phyloP scores from a whole-genome alignment of 1,140 invertebrate genomes.

The Onthophagus taurus region DNA sequence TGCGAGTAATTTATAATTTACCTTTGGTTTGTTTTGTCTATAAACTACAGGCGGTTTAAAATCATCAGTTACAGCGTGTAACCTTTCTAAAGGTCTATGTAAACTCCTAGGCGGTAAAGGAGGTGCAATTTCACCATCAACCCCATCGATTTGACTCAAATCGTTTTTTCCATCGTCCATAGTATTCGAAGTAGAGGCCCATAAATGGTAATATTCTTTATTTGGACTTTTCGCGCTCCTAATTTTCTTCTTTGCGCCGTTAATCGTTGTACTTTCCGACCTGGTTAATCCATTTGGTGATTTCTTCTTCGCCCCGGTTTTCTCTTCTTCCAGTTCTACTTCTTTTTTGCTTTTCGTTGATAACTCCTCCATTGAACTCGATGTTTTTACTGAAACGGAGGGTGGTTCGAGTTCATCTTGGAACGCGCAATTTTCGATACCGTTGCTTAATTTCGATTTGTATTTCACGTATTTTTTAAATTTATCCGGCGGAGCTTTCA shows the following conservation, averaged over 20 bases:
- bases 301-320: constrained; percentile 32
- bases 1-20: constrained; percentile 17
- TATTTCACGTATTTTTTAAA: constrained; percentile 31
- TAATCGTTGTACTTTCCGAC: constrained; percentile 26
- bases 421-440: constrained; percentile 34
- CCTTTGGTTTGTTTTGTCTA: constrained; percentile 50
- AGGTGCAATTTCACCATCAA: constrained; percentile 39
- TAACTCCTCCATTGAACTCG: constrained; percentile 31
- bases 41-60: constrained; percentile 37
- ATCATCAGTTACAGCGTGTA: constrained; percentile 45
- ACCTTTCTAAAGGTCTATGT: constrained; percentile 53
- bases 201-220: constrained; percentile 52
- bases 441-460: constrained; percentile 27
- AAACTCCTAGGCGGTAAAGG: constrained; percentile 41
- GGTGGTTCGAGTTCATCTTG: constrained; percentile 27
- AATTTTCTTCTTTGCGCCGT: constrained; percentile 36
- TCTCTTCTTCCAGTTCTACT: constrained; percentile 10
- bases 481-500: constrained; percentile 32
- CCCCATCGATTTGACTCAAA: constrained; percentile 30
- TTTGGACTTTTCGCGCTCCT: constrained; percentile 35
- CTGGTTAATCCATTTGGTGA: constrained; percentile 22
- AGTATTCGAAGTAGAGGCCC: constrained; percentile 43
- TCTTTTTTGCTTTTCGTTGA: constrained; percentile 20
- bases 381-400: constrained; percentile 25
- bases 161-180: constrained; percentile 41